A percentile compares a stretch with the other conserved stretches of the same genome.
phyloP scores from a whole-genome alignment of 1,140 invertebrate genomes.

The Temnothorax nylanderi region DNA sequence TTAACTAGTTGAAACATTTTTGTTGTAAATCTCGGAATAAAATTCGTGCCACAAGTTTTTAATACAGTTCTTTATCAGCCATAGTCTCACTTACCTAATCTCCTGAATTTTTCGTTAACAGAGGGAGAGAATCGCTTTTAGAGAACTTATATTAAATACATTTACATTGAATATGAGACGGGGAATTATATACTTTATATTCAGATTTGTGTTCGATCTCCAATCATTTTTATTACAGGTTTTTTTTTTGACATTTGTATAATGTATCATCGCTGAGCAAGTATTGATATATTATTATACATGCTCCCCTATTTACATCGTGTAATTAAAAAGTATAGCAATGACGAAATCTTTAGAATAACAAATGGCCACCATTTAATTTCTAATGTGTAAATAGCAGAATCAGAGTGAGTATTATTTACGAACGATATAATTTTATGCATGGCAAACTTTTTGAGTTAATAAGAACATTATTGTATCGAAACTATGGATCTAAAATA shows the following conservation, averaged over 20 bases:
- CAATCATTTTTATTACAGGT: constrained; percentile 53
- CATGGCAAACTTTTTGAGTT: constrained; percentile 45
- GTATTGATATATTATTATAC: constrained; percentile 50
- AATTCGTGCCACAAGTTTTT: constrained; percentile 84
- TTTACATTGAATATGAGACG: constrained; percentile 11
- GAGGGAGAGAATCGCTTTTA: constrained; percentile 17
- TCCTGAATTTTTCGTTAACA: constrained; percentile 46
- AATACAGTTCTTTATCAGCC: constrained; percentile 77
- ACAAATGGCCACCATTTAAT: constrained; percentile 47
- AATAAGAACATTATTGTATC: constrained; percentile 53
- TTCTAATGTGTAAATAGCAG: constrained; percentile 51
- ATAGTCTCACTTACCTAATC: constrained; percentile 75
- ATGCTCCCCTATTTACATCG: constrained; percentile 49
- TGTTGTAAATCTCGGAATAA: constrained; percentile 85
- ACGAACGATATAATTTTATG: constrained; percentile 35
- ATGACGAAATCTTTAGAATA: constrained; percentile 49
- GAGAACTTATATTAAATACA: constrained; percentile 3
- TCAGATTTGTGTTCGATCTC: constrained; percentile 53
- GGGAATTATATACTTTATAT: constrained; percentile 42
- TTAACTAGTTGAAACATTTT: constrained; percentile 84
- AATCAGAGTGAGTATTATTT: constrained; percentile 54
- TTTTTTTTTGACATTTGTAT: constrained; percentile 44
- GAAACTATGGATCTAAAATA: constrained; percentile 54
- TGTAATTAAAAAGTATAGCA: constrained; percentile 57
- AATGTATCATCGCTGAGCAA: constrained; percentile 43